A percentile compares a stretch with the other conserved stretches of the same genome.
Evolutionary conservation across 2,113 vertebrate genomes (phyloP).

Genomic region (Catagonus wagneri): DNA sequence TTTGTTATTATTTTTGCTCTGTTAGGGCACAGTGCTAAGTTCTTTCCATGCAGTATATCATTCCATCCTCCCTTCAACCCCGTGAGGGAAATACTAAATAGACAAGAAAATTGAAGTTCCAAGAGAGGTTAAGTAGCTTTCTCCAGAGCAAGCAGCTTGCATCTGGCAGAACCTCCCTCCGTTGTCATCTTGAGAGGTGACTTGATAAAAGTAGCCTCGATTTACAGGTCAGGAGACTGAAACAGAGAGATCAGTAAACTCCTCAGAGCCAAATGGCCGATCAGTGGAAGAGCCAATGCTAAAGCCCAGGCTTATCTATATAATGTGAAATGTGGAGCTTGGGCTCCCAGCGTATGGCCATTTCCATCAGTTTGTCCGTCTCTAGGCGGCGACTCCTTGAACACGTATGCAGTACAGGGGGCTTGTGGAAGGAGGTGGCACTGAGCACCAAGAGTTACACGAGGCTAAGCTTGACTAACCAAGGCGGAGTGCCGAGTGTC

Average conservation of each 20-base stretch:
- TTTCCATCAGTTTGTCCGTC: background rate
- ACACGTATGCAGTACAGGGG: background rate
- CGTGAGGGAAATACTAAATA: background rate
- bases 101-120: background rate
- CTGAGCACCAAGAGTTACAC: background rate
- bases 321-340: background rate
- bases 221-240: constrained; percentile 30
- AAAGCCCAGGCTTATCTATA: background rate
- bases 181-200: background rate
- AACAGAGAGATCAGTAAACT: background rate
- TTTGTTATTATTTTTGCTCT: constrained; percentile 10
- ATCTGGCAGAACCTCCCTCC: background rate
- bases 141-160: background rate
- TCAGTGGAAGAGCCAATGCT: background rate
- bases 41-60: background rate
- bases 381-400: background rate
- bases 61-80: background rate
- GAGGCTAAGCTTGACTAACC: background rate
- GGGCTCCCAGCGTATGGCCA: background rate
- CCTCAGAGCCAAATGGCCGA: background rate
- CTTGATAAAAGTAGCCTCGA: background rate
- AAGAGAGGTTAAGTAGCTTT: background rate
- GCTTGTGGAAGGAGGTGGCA: background rate
- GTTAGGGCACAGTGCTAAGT: background rate
- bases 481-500: background rate